phyloP scores from a whole-genome alignment of 2,797 vertebrate genomes.

The Moxostoma hubbsi region DNA sequence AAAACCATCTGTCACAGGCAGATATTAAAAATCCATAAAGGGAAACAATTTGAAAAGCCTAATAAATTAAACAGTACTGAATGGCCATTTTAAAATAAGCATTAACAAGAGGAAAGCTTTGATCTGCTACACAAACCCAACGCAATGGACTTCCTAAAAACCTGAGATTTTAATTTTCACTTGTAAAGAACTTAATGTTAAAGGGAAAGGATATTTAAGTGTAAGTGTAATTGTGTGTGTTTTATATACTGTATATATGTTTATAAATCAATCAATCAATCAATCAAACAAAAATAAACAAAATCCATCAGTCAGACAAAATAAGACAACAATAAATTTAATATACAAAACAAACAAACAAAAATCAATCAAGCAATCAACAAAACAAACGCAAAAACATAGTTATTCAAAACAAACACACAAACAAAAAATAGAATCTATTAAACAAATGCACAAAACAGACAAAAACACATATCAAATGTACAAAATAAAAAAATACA shows the following conservation, averaged over 20 bases:
- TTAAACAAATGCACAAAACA: no score
- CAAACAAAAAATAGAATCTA: no score
- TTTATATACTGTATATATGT: background rate
- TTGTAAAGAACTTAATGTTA: background rate
- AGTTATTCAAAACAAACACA: no score
- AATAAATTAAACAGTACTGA: constrained; percentile 44
- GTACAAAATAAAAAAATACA: no score
- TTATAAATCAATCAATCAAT: background rate
- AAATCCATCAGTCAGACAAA: no score
- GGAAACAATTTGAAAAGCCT: constrained; percentile 57
- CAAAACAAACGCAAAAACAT: no score
- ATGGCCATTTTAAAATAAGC: constrained; percentile 50
- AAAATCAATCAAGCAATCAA: no score
- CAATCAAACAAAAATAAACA: background rate
- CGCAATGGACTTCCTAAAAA: constrained; percentile 29
- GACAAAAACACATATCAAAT: no score
- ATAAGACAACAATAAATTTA: no score
- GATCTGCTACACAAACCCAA: constrained; percentile 37
- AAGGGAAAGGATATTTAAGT: background rate
- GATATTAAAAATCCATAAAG: constrained; percentile 62
- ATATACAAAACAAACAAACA: no score
- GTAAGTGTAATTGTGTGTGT: background rate
- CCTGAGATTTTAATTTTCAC: constrained; percentile 29
- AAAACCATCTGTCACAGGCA: constrained; percentile 59
- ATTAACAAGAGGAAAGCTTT: constrained; percentile 37